Evolutionary conservation across 2,113 vertebrate genomes (phyloP).

Genomic region (Pithys albifrons): DNA sequence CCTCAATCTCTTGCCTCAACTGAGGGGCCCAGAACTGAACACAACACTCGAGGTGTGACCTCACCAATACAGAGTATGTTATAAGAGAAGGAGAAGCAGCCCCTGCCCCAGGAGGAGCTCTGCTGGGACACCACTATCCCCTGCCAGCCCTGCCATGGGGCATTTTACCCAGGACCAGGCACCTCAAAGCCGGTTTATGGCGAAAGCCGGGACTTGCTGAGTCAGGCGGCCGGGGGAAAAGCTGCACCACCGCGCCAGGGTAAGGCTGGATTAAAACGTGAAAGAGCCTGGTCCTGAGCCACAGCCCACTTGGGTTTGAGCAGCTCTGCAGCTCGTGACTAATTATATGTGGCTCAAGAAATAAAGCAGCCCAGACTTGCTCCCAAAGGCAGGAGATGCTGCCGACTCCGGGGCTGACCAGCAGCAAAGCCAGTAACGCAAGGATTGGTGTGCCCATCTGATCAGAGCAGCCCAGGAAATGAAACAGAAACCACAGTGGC

Average conservation of each 20-base stretch:
- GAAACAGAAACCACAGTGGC: not conserved
- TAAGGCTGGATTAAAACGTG: constrained; percentile 32
- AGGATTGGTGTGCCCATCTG: not conserved
- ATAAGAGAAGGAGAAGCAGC: not conserved
- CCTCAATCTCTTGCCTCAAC: too few relatives aligned
- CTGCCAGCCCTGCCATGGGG: not conserved
- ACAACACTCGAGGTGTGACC: too few relatives aligned
- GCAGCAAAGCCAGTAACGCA: fast-evolving
- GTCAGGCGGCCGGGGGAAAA: not conserved
- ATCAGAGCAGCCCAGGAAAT: not conserved
- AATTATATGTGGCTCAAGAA: not conserved
- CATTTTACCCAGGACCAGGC: fast-evolving
- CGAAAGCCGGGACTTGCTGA: not conserved
- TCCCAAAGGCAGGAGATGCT: not conserved
- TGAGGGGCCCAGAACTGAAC: too few relatives aligned
- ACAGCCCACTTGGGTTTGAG: not conserved
- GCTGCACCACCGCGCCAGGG: fast-evolving
- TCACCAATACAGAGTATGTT: too few relatives aligned
- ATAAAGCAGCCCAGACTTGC: not conserved
- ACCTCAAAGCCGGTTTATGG: not conserved
- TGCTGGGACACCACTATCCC: not conserved
- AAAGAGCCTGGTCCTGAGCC: not conserved
- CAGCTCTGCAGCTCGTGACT: not conserved
- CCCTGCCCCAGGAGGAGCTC: not conserved
- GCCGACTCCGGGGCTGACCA: fast-evolving